phyloP scores from a whole-genome alignment of 2,888 invertebrate species.

The Drosophila melanocephala region DNA sequence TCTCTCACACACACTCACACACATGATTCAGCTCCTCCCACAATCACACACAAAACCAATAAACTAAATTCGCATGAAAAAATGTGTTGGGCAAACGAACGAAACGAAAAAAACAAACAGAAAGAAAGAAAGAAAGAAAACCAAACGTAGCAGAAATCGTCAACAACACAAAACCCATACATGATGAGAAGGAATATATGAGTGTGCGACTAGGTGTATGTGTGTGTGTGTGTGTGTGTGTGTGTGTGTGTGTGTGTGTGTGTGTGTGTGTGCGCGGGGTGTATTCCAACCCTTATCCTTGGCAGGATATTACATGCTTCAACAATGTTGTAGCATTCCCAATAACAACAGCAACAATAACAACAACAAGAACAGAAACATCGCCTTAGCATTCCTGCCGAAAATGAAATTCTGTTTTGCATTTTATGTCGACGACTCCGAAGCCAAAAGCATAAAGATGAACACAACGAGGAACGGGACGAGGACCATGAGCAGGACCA shows the following conservation, averaged over 20 bases:
- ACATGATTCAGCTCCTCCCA: slow-evolving; percentile 70
- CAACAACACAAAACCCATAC: slow-evolving; percentile 63
- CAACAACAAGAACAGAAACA: slow-evolving; percentile 44
- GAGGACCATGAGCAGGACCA: slow-evolving; percentile 19
- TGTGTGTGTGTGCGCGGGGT: slow-evolving; percentile 51
- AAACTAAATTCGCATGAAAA: slow-evolving; percentile 78
- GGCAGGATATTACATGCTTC: slow-evolving; percentile 81
- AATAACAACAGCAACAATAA: slow-evolving; percentile 68
- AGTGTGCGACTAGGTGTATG: slow-evolving; percentile 5
- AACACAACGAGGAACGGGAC: slow-evolving; percentile 28
- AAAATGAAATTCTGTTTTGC: slow-evolving; percentile 82
- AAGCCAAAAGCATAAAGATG: slow-evolving; percentile 66
- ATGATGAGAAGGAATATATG: slow-evolving; percentile 35
- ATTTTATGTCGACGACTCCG: slow-evolving; percentile 78
- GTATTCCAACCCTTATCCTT: slow-evolving; percentile 78
- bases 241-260: slow-evolving; percentile 15
- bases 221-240: slow-evolving; percentile 5
- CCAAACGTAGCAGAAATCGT: slow-evolving; percentile 80
- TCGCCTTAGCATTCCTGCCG: slow-evolving; percentile 73
- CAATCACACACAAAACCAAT: slow-evolving; percentile 73
- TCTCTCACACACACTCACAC: slow-evolving; percentile 35
- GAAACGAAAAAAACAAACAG: slow-evolving; percentile 24
- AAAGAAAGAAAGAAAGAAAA: slow-evolving; percentile 50
- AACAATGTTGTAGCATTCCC: slow-evolving; percentile 83
- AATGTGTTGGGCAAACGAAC: slow-evolving; percentile 40